phyloP scores from a whole-genome alignment of 53 echinoderm and acorn worm species.

The Temnopleurus reevesii region DNA sequence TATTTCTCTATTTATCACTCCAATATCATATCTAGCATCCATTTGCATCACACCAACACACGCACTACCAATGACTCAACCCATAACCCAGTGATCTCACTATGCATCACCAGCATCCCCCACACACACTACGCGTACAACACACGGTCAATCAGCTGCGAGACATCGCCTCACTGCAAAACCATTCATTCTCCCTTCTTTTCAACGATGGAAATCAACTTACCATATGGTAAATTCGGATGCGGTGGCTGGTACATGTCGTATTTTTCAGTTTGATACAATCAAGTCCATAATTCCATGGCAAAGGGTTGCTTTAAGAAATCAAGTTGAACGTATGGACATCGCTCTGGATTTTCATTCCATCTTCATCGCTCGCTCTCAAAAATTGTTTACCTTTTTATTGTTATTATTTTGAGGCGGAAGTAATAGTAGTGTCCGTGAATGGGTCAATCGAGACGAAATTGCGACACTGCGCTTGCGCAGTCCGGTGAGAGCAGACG shows the following conservation, averaged over 20 bases:
- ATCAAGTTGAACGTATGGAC: not conserved
- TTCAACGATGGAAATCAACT: slow-evolving; percentile 3
- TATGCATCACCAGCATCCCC: not conserved
- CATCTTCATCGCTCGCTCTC: not conserved
- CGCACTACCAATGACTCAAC: not conserved
- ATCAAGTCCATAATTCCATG: not conserved
- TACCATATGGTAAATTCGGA: slow-evolving; percentile 55
- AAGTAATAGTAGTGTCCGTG: slow-evolving; percentile 29
- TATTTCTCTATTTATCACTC: too few species aligned
- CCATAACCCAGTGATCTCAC: slow-evolving; percentile 31
- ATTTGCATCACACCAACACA: not conserved
- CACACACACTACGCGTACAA: not conserved
- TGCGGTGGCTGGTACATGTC: slow-evolving; percentile 53
- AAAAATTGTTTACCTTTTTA: slow-evolving; percentile 28
- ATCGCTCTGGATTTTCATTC: not conserved
- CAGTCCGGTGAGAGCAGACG: too few species aligned
- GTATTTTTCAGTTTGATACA: not conserved
- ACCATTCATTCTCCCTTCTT: not conserved
- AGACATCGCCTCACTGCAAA: not conserved
- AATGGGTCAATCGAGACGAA: not conserved
- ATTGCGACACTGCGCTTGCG: not conserved
- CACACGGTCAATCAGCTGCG: not conserved
- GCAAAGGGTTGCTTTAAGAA: not conserved
- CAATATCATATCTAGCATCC: not conserved
- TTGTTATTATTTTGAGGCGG: slow-evolving; percentile 36